A percentile compares a stretch with the other conserved stretches of the same genome.
phyloP scores from a whole-genome alignment of 2,888 invertebrate species.

The Amorpha juglandis region DNA sequence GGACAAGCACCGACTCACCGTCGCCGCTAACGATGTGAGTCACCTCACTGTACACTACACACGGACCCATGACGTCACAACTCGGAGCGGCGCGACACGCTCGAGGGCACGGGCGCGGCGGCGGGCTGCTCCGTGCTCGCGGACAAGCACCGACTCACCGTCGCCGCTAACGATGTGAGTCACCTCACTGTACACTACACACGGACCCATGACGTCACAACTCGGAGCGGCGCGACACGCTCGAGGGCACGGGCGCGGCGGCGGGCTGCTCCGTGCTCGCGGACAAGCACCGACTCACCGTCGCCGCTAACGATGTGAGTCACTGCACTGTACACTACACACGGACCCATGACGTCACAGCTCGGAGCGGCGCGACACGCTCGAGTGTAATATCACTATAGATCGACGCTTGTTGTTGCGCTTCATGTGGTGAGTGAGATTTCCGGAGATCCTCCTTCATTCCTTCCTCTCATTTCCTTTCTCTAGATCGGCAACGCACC shows the following conservation, averaged over 20 bases:
- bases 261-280: conserved; percentile 90
- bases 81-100: conserved; percentile 86
- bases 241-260: conserved; percentile 79
- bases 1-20: conserved; percentile 94
- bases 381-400: too few species aligned
- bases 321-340: too few species aligned
- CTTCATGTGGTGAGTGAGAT: too few species aligned
- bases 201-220: conserved; percentile 61
- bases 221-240: conserved; percentile 86
- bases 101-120: conserved; percentile 79
- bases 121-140: conserved; percentile 90
- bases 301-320: conserved; percentile 93
- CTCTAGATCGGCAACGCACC: too few species aligned
- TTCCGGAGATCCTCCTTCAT: too few species aligned
- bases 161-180: conserved; percentile 93
- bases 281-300: conserved; percentile 94
- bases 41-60: too few species aligned
- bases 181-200: too few species aligned
- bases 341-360: too few species aligned
- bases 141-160: conserved; percentile 94
- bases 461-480: too few species aligned
- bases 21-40: conserved; percentile 93
- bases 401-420: too few species aligned
- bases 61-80: conserved; percentile 61
- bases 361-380: too few species aligned